Base-by-base conservation (phyloP, 1,140 invertebrate genomes). In the Drosophila obscura region DNA sequence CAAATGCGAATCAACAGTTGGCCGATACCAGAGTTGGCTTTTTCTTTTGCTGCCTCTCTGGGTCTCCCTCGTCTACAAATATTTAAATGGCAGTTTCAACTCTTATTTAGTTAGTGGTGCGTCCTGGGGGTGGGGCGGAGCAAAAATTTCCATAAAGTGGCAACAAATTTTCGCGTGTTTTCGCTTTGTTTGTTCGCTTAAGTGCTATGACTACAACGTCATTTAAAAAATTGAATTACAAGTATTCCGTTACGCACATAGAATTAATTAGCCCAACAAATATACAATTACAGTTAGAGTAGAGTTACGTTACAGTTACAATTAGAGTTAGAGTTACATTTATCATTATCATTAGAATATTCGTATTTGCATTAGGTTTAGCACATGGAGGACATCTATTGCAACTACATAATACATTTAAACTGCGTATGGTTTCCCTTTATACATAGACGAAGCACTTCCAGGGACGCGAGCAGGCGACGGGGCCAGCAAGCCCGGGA, bases 361-460 rank as follows among this genome's bases (percentile, higher is more conserved):
- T 74, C 53, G 53, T 72, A 72, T 73, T 63, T 73, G 80, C 71
- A 65, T 77, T 68, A 73, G 57, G 76, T 91, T 91, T 91, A 91
- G 90, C 90, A 91, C 90, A 91, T 91, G 90, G 90, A 91, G 90
- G 85, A 88, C 82, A 80, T 88, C 84, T 83, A 85, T 83, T 67
- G 68, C 82, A 89, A 91, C 82, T 90, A 91, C 67, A 68, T 88
- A 87, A 88, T 88, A 88, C 82, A 85, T 72, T 78, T 55, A 78
- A 63, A 68, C 60, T 71, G 73, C 71, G 55, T 61, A 73, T 67
- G 68, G 55, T 77, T 71, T 78, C 52, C 72, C 56, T 64, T 69
- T 60, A 57, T 80, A 74, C 67, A 77, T 73, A 56, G 45, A 45
- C 60, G 48, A 67, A 50, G 46, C 71, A 61, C 11, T 39, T 13